Conservation (phyloP, 2,113 vertebrate genomes). For the Panurus biarmicus region DNA sequence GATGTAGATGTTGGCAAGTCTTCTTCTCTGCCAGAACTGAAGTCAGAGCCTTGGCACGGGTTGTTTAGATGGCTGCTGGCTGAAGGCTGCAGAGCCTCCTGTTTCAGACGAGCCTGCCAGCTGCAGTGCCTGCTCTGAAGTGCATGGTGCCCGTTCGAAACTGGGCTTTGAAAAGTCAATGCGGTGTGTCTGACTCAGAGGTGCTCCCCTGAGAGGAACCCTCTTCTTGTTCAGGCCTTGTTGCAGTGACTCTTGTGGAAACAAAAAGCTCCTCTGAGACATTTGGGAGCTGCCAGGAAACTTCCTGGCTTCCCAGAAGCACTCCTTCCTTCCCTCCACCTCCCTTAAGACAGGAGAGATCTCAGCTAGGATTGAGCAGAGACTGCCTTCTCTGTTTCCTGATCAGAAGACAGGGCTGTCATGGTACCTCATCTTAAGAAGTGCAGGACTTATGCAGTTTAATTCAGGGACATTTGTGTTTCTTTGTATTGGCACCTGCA, state of each 20-base stretch:
- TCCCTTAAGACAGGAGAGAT: not conserved
- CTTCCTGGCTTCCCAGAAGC: not conserved
- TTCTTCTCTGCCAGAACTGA: not conserved
- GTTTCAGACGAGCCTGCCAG: not conserved
- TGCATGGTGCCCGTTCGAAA: not conserved
- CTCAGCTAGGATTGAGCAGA: not conserved
- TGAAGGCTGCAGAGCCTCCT: not conserved
- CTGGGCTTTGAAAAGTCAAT: not conserved
- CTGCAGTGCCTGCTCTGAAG: not conserved
- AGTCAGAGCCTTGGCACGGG: not conserved
- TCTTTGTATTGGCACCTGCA: not conserved
- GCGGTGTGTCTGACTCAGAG: not conserved
- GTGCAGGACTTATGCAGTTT: not conserved
- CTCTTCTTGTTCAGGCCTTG: not conserved
- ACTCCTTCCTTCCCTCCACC: not conserved
- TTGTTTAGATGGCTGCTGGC: not conserved
- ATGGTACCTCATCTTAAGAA: not conserved
- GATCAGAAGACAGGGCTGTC: not conserved
- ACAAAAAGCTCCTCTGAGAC: not conserved
- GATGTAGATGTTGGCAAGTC: not conserved
- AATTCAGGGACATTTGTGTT: not conserved
- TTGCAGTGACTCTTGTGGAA: not conserved
- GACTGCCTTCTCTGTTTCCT: not conserved
- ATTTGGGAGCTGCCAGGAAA: not conserved
- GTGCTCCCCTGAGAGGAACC: not conserved